Base-by-base conservation (phyloP, 2,888 invertebrate genomes). In the Mesopsocus fuscifrons region DNA sequence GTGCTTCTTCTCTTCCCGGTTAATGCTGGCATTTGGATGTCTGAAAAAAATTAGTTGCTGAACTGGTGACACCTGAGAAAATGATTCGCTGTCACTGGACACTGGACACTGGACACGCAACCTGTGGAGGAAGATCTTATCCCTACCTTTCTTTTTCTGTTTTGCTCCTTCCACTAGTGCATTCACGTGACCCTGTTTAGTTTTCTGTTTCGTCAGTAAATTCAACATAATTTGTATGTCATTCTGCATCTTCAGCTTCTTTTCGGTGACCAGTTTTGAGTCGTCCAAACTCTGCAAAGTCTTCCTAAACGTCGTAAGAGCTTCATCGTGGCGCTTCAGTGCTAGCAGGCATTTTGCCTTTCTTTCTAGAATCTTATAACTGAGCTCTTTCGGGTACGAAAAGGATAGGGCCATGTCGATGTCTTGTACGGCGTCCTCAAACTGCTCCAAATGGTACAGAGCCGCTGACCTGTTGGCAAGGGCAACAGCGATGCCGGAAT, bases 391-490 rank as follows among this genome's bases (percentile, higher is more conserved):
- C 1, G 85, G 83, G 54, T 85, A 87, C 8, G 70, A 72, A 3
- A 71, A 57, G 8, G 68, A 60, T 1, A 78, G 56, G 11, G 79
- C 72, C 44, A 77, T 68, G 41, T 72, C 65, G n/a, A 80, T 74
- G 53, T 88, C 87, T 6, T 68, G 63, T 31, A 88, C 56, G 0
- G 78, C 70, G 35, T 73, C 67, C 48, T 76, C 69, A 54, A 70
- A 74, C 49, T 72, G 70, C 46, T 74, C 65, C 56, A 83, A 58
- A 53, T 83, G 80, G 53, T 77, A 80, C 30, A 83, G 65, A 0
- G 78, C 71, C 1, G 87, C 87, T 22, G 87, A 85, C 8, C 87
- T 71, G 58, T 87, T 88, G 1, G 82, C 84, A 49, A 78, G 63
- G 3, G 80, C 64, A 32, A 84, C 71, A 1, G 80, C 67, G 3